These are phyloP conservation scores for Syndactyla subalaris DNA, from an alignment of 2,797 vertebrate species.

Conservation along the genomic window DNA sequence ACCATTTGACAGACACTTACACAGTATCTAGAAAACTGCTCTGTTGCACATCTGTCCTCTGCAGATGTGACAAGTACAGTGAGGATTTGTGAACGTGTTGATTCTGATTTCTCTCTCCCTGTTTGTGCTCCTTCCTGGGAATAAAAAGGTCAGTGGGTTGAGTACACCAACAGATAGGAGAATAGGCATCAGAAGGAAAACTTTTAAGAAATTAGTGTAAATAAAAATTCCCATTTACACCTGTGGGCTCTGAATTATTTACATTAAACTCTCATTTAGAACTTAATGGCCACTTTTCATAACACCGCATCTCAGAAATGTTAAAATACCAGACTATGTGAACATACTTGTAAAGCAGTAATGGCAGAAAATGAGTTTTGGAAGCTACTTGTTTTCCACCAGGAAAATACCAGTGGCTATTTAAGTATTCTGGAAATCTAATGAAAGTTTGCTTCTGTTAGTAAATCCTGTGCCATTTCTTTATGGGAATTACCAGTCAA, in stretches of 20 bases:
- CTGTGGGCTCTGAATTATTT: not conserved
- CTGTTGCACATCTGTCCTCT: not conserved
- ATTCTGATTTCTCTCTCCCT: not conserved
- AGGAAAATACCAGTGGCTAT: not conserved
- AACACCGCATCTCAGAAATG: not conserved
- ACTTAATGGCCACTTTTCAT: not conserved
- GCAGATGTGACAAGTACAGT: not conserved
- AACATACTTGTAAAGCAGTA: not conserved
- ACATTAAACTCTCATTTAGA: slow-evolving; percentile 5
- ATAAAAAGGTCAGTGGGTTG: not conserved
- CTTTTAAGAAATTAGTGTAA: not conserved
- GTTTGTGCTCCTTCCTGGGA: not conserved
- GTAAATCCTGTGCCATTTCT: not conserved
- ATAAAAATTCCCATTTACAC: not conserved
- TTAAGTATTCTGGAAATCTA: not conserved
- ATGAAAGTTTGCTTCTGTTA: not conserved
- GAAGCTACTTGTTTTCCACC: not conserved
- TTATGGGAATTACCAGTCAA: not conserved
- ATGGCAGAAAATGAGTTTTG: not conserved
- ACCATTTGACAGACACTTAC: not conserved
- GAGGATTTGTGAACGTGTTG: not conserved
- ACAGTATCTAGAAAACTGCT: not conserved
- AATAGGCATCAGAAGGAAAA: not conserved
- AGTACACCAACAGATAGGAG: not conserved
- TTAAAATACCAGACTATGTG: not conserved